Evolutionary conservation across 2,113 vertebrate genomes (phyloP).

Genomic region (Eonycteris spelaea): DNA sequence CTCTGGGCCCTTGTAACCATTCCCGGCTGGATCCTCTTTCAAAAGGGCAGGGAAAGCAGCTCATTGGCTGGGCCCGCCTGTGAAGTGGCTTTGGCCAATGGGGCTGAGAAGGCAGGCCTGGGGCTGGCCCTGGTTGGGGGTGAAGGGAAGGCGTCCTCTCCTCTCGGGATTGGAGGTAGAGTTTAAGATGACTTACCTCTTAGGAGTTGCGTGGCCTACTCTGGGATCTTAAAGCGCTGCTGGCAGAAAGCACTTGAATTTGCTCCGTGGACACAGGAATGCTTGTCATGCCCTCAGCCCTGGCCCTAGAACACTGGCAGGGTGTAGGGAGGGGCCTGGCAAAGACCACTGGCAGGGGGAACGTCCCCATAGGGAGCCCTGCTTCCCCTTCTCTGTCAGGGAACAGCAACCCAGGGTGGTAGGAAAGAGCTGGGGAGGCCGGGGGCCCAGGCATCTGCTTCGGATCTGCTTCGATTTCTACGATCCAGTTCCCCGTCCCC

Average conservation of each 20-base stretch:
- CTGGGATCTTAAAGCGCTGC: not conserved
- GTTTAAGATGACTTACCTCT: not conserved
- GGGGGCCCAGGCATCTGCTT: not conserved
- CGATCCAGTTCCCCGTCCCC: not conserved
- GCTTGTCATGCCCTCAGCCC: not conserved
- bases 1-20: not conserved
- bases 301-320: not conserved
- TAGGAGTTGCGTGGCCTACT: accelerated
- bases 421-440: not conserved
- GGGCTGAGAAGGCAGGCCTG: not conserved
- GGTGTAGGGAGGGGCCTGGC: not conserved
- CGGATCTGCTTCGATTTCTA: not conserved
- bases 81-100: not conserved
- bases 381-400: not conserved
- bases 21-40: slow-evolving; percentile 49
- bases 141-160: not conserved
- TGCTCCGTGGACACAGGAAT: not conserved
- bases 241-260: not conserved
- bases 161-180: not conserved
- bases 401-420: not conserved
- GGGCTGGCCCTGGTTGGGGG: not conserved
- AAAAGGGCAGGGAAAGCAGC: not conserved
- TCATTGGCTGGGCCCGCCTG: slow-evolving; percentile 27
- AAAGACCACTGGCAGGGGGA: not conserved
- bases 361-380: not conserved